Evolutionary conservation across 1,140 invertebrate species (phyloP).

Genomic region (Archivesica marissinica): DNA sequence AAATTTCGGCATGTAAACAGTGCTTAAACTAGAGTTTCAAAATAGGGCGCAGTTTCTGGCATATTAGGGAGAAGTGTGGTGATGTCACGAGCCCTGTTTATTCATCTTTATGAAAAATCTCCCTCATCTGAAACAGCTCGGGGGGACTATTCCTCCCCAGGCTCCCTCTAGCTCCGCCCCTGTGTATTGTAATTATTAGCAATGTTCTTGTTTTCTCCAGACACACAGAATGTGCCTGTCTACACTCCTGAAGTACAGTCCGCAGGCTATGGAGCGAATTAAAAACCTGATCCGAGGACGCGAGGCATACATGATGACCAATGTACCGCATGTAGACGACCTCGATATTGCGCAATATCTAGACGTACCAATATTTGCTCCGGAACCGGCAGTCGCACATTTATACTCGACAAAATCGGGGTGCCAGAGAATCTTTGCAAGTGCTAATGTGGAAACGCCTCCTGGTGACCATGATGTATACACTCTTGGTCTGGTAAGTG

Average conservation of each 20-base stretch:
- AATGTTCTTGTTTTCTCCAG: conserved; percentile 67
- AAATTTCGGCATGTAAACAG: too few relatives aligned
- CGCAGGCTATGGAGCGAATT: conserved; percentile 79
- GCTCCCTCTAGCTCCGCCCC: too few relatives aligned
- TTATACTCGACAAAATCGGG: conserved; percentile 84
- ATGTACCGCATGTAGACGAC: conserved; percentile 82
- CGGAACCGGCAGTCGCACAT: conserved; percentile 83
- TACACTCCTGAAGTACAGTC: conserved; percentile 83
- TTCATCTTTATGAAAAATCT: too few relatives aligned
- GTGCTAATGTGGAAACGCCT: conserved; percentile 80
- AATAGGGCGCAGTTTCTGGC: too few relatives aligned
- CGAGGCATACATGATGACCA: conserved; percentile 83
- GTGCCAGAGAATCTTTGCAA: conserved; percentile 83
- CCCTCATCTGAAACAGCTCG: too few relatives aligned
- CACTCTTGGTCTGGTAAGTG: conserved; percentile 81
- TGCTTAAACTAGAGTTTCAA: too few relatives aligned
- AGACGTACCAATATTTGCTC: conserved; percentile 81
- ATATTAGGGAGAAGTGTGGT: too few relatives aligned
- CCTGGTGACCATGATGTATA: conserved; percentile 83
- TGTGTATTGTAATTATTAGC: neutral
- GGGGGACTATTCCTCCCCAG: too few relatives aligned
- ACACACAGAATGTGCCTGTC: conserved; percentile 83
- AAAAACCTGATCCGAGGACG: conserved; percentile 81
- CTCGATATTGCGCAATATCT: conserved; percentile 81
- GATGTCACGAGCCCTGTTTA: too few relatives aligned